phyloP scores from a whole-genome alignment of 2,888 invertebrate genomes.

The Charanyca ferruginea region DNA sequence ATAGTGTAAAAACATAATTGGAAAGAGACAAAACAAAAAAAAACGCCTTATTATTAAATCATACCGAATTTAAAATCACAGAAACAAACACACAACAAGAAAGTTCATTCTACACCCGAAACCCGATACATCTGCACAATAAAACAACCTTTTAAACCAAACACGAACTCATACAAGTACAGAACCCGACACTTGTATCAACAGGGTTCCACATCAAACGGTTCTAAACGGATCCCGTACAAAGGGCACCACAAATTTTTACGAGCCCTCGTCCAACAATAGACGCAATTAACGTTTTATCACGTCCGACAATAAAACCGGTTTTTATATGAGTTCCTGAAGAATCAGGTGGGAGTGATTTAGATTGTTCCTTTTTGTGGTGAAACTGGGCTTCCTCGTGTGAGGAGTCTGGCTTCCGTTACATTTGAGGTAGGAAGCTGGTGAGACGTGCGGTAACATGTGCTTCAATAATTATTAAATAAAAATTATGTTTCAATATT shows the following conservation, averaged over 20 bases:
- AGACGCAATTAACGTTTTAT: constrained; percentile 73
- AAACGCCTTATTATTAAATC: no score
- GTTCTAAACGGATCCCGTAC: constrained; percentile 25
- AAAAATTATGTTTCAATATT: constrained; percentile 19
- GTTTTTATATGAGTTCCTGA: constrained; percentile 62
- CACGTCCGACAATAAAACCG: constrained; percentile 66
- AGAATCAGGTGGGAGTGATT: constrained; percentile 53
- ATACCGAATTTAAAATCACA: no score
- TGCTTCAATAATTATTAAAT: constrained; percentile 10
- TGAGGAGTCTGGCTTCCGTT: constrained; percentile 49
- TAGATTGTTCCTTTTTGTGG: constrained; percentile 60
- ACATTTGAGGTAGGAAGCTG: constrained; percentile 12
- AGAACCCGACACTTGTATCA: constrained; percentile 45
- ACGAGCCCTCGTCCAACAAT: constrained; percentile 69
- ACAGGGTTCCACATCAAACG: constrained; percentile 61
- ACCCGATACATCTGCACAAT: constrained; percentile 30
- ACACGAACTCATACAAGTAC: constrained; percentile 14
- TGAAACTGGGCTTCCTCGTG: constrained; percentile 20
- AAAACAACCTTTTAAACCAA: constrained; percentile 31
- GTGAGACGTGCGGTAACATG: constrained; percentile 19
- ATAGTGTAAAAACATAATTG: no score
- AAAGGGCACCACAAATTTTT: constrained; percentile 68
- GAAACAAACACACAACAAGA: neutral
- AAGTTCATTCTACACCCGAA: neutral
- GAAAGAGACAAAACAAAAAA: no score